These are phyloP conservation scores for Drosophila takahashii DNA, from an alignment of 1,140 invertebrate genomes.

Conservation along the genomic window DNA sequence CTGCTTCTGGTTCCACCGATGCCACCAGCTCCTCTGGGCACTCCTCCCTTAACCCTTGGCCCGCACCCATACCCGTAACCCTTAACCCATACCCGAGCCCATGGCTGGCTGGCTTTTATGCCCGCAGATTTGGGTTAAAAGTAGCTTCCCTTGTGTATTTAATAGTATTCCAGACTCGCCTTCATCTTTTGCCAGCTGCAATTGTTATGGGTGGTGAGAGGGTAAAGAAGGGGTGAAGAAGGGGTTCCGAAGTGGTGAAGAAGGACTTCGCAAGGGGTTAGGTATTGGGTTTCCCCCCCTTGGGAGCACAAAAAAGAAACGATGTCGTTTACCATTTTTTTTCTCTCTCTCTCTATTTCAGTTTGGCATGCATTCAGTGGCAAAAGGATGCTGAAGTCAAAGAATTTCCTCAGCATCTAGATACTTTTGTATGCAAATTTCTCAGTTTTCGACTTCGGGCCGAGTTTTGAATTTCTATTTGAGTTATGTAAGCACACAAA, in stretches of 20 bases:
- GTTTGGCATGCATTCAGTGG: conserved; percentile 44
- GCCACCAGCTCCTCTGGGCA: conserved; percentile 8
- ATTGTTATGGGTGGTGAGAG: conserved; percentile 28
- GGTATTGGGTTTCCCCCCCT: conserved; percentile 10
- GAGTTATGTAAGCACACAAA: conserved; percentile 26
- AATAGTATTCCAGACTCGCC: conserved; percentile 66
- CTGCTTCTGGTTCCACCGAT: conserved; percentile 10
- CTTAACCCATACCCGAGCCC: conserved; percentile 33
- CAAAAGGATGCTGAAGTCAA: conserved; percentile 26
- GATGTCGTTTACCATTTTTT: conserved; percentile 16
- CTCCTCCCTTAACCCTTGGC: conserved; percentile 2
- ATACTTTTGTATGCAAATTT: conserved; percentile 53
- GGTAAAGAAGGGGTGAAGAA: not conserved
- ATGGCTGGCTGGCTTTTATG: conserved; percentile 62
- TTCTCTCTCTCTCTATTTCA: not conserved
- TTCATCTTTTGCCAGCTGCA: conserved; percentile 34
- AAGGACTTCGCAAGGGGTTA: not conserved
- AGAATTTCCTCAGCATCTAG: conserved; percentile 34
- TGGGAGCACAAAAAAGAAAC: conserved; percentile 19
- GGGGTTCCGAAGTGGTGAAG: not conserved
- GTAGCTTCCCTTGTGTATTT: conserved; percentile 80
- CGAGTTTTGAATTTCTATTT: conserved; percentile 32
- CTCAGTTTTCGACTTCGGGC: conserved; percentile 28
- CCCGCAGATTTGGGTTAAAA: conserved; percentile 82
- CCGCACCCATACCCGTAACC: not conserved